These are phyloP conservation scores for Ridgeia piscesae DNA, from an alignment of 1,140 invertebrate genomes.

Conservation along the genomic window DNA sequence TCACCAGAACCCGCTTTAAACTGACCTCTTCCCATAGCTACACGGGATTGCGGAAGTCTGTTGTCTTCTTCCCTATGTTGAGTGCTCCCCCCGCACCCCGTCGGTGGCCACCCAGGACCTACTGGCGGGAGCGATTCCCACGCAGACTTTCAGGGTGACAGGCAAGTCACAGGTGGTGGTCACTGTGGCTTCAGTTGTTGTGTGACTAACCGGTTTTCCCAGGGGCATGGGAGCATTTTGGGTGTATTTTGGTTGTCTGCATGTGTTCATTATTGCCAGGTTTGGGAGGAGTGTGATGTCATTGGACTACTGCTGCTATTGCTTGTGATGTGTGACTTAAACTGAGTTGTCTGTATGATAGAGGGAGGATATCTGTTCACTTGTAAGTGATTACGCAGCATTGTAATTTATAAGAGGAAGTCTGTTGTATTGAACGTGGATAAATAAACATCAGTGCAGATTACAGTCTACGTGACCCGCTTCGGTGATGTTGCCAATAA, in stretches of 20 bases:
- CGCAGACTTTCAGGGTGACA: neutral
- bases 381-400: too few species aligned
- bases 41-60: neutral
- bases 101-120: neutral
- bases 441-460: too few species aligned
- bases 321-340: neutral
- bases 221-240: neutral
- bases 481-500: too few species aligned
- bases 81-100: neutral
- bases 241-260: neutral
- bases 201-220: neutral
- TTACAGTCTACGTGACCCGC: too few species aligned
- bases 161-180: slow-evolving; percentile 8
- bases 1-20: neutral
- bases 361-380: too few species aligned
- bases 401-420: too few species aligned
- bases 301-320: neutral
- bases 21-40: neutral
- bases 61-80: neutral
- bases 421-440: too few species aligned
- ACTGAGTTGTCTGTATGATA: too few species aligned
- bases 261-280: neutral
- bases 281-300: neutral
- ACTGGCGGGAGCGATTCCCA: neutral
- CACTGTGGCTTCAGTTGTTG: neutral